These are phyloP conservation scores for Chironomus tentans DNA, from an alignment of 2,888 invertebrate species.

Conservation along the genomic window DNA sequence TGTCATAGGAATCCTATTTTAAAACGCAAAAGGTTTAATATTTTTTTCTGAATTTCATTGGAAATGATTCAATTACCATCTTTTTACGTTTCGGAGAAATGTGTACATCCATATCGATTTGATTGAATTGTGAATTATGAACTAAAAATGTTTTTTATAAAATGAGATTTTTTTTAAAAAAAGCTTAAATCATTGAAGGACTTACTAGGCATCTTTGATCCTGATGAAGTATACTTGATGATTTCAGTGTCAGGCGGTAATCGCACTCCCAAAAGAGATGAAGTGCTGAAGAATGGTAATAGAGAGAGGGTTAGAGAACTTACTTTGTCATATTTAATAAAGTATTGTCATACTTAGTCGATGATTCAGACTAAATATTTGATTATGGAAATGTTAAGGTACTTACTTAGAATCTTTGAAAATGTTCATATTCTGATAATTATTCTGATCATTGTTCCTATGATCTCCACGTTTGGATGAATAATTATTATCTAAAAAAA, in stretches of 20 bases:
- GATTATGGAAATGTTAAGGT: too few species aligned
- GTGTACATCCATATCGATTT: not conserved
- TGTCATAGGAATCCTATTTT: not conserved
- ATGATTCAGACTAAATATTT: too few species aligned
- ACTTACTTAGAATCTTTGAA: slow-evolving; percentile 2
- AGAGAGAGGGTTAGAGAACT: too few species aligned
- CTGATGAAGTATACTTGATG: slow-evolving; percentile 82
- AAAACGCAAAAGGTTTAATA: too few species aligned
- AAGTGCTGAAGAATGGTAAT: slow-evolving; percentile 53
- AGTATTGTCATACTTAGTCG: too few species aligned
- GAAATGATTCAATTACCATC: slow-evolving; percentile 37
- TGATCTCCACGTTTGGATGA: not conserved
- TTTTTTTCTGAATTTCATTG: too few species aligned
- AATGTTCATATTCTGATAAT: not conserved
- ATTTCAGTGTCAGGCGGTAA: slow-evolving; percentile 83
- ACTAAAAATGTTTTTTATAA: not conserved
- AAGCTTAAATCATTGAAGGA: slow-evolving; percentile 55
- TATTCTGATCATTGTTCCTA: not conserved
- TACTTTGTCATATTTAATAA: too few species aligned
- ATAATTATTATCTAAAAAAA: not conserved
- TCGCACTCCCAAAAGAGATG: slow-evolving; percentile 73
- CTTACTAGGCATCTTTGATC: slow-evolving; percentile 75
- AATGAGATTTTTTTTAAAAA: not conserved
- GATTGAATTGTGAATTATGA: slow-evolving; percentile 18
- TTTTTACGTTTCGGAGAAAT: slow-evolving; percentile 41